phyloP scores from a whole-genome alignment of 2,113 vertebrate species.

The Callospermophilus lateralis region DNA sequence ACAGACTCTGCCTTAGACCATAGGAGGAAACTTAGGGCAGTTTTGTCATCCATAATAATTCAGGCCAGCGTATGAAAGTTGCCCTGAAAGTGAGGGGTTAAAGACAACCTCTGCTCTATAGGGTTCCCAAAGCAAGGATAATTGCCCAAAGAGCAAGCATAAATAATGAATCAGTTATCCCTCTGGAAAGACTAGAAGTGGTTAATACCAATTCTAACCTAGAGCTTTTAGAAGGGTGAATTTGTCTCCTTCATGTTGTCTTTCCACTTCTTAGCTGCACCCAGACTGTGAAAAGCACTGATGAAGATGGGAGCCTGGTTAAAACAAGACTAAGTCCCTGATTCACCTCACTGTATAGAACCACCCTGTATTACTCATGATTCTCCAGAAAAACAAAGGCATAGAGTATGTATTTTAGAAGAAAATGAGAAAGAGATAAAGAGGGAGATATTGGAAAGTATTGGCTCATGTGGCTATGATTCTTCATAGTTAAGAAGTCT shows the following conservation, averaged over 20 bases:
- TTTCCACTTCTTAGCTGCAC: background rate
- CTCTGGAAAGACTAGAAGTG: background rate
- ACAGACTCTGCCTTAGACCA: background rate
- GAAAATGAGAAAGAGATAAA: background rate
- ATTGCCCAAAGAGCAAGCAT: background rate
- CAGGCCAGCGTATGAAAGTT: background rate
- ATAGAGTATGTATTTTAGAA: background rate
- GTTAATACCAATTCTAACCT: background rate
- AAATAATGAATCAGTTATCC: background rate
- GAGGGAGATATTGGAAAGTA: background rate
- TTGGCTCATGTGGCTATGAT: background rate
- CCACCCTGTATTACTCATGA: background rate
- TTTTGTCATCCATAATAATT: conserved; percentile 3
- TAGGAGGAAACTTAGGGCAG: background rate
- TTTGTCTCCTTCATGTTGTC: background rate
- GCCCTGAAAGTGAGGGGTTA: background rate
- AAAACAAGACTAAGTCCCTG: background rate
- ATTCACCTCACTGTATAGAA: background rate
- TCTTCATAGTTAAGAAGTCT: background rate
- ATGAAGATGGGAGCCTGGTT: background rate
- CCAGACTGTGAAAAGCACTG: no score
- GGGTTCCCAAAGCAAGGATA: background rate
- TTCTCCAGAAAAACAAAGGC: background rate
- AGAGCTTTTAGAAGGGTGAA: background rate
- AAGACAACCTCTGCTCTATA: background rate